Evolutionary conservation across 64 coral and sea anemone species (phyloP).

Genomic region (Stichodactyla helianthus): DNA sequence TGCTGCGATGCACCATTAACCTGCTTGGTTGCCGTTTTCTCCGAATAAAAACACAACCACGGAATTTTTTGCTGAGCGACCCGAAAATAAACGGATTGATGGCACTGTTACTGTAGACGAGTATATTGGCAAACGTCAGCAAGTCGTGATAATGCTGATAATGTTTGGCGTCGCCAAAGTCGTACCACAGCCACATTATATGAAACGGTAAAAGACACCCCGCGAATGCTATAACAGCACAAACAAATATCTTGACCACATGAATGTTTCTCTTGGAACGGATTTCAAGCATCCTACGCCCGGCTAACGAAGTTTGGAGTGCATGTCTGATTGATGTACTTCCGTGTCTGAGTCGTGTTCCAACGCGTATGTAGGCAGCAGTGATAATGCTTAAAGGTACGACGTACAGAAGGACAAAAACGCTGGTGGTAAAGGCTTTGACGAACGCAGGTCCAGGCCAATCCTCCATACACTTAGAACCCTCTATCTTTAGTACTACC

Average conservation of each 20-base stretch:
- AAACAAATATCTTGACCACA: slow-evolving; percentile 49
- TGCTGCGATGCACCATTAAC: not conserved
- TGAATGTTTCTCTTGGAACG: slow-evolving; percentile 18
- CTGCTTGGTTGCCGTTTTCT: not conserved
- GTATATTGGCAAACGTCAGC: slow-evolving; percentile 50
- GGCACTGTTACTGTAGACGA: slow-evolving; percentile 57
- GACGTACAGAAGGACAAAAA: slow-evolving; percentile 60
- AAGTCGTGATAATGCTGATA: slow-evolving; percentile 27
- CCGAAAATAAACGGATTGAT: slow-evolving; percentile 68
- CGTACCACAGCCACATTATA: slow-evolving; percentile 58
- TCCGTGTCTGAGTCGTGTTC: slow-evolving; percentile 8
- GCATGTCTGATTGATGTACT: not conserved
- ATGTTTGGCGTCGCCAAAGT: slow-evolving; percentile 33
- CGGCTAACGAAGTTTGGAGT: not conserved
- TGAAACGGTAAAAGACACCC: slow-evolving; percentile 57
- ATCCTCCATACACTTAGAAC: slow-evolving; percentile 19
- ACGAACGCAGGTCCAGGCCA: slow-evolving; percentile 44
- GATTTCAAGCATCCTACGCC: not conserved
- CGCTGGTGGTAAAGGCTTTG: slow-evolving; percentile 28
- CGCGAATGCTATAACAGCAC: slow-evolving; percentile 51
- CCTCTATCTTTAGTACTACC: slow-evolving; percentile 9
- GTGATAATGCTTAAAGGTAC: slow-evolving; percentile 44
- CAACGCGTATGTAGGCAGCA: slow-evolving; percentile 38
- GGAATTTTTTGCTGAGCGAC: slow-evolving; percentile 17
- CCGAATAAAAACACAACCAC: not conserved